Evolutionary conservation across 2,113 vertebrate species (phyloP).

Genomic region (Ailurus styani): DNA sequence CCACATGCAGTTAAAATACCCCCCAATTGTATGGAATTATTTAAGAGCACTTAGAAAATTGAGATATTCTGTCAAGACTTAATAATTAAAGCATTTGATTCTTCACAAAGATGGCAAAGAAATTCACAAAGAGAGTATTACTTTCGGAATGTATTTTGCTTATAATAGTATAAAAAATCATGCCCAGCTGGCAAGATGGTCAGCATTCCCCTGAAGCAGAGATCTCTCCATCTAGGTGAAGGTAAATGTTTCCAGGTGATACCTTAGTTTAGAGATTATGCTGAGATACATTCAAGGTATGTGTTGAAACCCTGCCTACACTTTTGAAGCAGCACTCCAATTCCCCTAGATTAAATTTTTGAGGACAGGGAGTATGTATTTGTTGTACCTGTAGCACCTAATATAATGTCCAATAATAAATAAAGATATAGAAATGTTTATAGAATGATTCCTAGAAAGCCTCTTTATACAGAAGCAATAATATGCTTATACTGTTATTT

Average conservation of each 20-base stretch:
- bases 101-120: background rate
- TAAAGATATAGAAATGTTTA: background rate
- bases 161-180: background rate
- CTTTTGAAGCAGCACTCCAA: background rate
- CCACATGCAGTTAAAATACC: conserved; percentile 34
- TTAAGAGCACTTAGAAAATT: conserved; percentile 38
- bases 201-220: background rate
- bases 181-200: background rate
- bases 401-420: background rate
- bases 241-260: background rate
- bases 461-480: background rate
- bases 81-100: conserved; percentile 6
- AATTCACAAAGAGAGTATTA: background rate
- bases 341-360: background rate
- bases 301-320: background rate
- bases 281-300: background rate
- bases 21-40: conserved; percentile 45
- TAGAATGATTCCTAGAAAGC: background rate
- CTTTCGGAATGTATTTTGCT: background rate
- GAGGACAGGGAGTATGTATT: background rate
- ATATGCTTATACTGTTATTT: background rate
- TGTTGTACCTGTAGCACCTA: background rate
- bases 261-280: background rate
- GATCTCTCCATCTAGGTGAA: background rate
- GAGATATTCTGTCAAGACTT: conserved; percentile 13